Conservation (phyloP, 2,797 vertebrate species). For the Merluccius polli region DNA sequence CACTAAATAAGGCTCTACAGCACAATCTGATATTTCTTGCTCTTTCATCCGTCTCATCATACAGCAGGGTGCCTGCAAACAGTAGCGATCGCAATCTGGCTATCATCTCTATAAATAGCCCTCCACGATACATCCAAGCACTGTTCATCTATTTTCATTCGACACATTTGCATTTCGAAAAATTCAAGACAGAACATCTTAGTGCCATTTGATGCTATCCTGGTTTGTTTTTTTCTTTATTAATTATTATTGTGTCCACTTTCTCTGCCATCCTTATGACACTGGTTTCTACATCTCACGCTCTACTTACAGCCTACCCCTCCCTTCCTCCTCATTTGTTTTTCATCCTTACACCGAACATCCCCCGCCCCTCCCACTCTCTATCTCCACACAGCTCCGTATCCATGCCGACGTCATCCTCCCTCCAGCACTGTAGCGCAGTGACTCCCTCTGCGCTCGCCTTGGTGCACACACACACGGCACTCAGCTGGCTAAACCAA, state of each 20-base stretch:
- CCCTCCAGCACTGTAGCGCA: constrained; percentile 45
- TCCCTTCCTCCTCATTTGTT: constrained; percentile 23
- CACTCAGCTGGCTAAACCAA: background rate
- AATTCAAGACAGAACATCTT: background rate
- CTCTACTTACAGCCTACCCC: constrained; percentile 15
- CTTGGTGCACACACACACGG: constrained; percentile 17
- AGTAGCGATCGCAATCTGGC: constrained; percentile 18
- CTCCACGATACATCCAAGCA: constrained; percentile 8
- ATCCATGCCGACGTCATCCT: constrained; percentile 38
- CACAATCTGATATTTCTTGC: background rate
- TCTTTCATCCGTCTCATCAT: constrained; percentile 26
- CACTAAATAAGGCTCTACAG: background rate
- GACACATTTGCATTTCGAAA: background rate
- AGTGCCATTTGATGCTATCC: background rate
- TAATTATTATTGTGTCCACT: background rate
- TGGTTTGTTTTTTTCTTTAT: background rate
- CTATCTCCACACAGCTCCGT: constrained; percentile 29
- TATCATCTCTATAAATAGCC: constrained; percentile 52
- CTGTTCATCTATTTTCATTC: background rate
- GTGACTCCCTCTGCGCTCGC: constrained; percentile 34
- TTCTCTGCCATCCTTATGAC: constrained; percentile 13
- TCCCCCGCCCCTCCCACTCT: constrained; percentile 10
- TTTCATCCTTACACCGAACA: background rate
- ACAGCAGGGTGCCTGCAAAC: constrained; percentile 15
- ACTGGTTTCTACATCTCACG: background rate